A percentile compares a stretch with the other conserved stretches of the same genome.
Conservation (phyloP, 2,113 vertebrate genomes). For the Paedocypris sp. region DNA sequence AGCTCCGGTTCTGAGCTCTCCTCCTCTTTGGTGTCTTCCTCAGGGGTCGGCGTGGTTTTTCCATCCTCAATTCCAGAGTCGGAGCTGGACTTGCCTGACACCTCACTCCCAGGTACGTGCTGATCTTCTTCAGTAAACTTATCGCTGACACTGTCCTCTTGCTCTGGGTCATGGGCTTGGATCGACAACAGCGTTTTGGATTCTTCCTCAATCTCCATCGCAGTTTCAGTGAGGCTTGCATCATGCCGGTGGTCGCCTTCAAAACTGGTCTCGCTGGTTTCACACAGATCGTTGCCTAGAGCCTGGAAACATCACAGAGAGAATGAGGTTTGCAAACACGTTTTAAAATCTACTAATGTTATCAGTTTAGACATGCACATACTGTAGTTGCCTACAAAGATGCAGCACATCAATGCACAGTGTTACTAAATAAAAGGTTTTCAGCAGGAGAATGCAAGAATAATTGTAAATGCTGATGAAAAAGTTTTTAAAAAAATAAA, state of each 20-base stretch:
- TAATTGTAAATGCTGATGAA: too few relatives aligned
- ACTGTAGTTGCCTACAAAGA: too few relatives aligned
- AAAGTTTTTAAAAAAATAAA: too few relatives aligned
- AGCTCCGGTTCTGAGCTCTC: slow-evolving; percentile 44
- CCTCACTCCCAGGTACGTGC: slow-evolving; percentile 54
- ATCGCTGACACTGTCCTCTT: slow-evolving; percentile 28
- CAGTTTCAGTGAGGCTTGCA: slow-evolving; percentile 1
- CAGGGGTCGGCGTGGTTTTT: slow-evolving; percentile 43
- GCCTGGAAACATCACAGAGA: slow-evolving; percentile 48
- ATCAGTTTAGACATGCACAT: too few relatives aligned
- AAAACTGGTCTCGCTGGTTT: slow-evolving; percentile 66
- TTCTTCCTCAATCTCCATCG: not conserved
- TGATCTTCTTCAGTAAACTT: slow-evolving; percentile 45
- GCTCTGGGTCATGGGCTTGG: slow-evolving; percentile 20
- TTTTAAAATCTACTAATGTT: too few relatives aligned
- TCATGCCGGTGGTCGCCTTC: slow-evolving; percentile 54
- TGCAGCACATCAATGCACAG: too few relatives aligned
- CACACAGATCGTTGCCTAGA: slow-evolving; percentile 59
- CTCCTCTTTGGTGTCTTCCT: slow-evolving; percentile 54
- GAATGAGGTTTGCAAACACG: not conserved
- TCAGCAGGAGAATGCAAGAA: too few relatives aligned
- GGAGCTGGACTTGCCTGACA: slow-evolving; percentile 50
- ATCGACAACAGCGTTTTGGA: slow-evolving; percentile 17
- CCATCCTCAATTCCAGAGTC: slow-evolving; percentile 59
- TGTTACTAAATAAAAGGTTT: too few relatives aligned